Evolutionary conservation across 2,797 vertebrate genomes (phyloP), one percentile per base, ranked within the genome.

Genomic region (Cossypha polioptera): DNA sequence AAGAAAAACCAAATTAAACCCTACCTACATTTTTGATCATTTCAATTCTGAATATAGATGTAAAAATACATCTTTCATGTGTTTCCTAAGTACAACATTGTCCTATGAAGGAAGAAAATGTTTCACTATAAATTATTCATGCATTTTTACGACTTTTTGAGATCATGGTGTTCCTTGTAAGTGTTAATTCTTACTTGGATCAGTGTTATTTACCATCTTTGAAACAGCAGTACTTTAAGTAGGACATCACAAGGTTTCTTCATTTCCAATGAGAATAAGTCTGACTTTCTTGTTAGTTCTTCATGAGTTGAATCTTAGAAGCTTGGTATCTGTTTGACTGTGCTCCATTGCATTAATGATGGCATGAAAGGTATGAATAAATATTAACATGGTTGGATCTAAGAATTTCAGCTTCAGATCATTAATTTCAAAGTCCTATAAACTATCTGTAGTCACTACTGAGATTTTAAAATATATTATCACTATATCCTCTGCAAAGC

Each of bases 291-390:
- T 74, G 40, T 62, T 88, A 80, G 83, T 68, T 91, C 63, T 72
- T 86, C 59, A 68, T 33, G 21, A 86, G 61, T 11, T 88, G 48
- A 61, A 69, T 88, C 72, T 80, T 92, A 59, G 67, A 91, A 90
- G 50, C 21, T 88, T 91, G 40, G 2, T 55, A 57, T 77, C 48
- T 71, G 15, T 72, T 91, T 91, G 40, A 92, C 73, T 86, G 66
- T 88, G 38, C 29, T 96, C 45, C n/a, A 22, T 43, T 75, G 28
- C 61, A 91, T 88, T 92, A 96, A 95, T 58, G 50, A 85, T 38
- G 28, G 29, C 54, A 88, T 88, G 74, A 96, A 95, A 94, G 47
- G 24, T 87, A 85, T 50, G 50, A 91, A 91, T 92, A 96, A 92
- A 93, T 81, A 85, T 86, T 86, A 50, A 79, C 75, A 84, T 72